Evolutionary conservation across 2,797 vertebrate genomes (phyloP), one percentile per base, ranked within the genome.

Genomic region (Poliocrania exsul): DNA sequence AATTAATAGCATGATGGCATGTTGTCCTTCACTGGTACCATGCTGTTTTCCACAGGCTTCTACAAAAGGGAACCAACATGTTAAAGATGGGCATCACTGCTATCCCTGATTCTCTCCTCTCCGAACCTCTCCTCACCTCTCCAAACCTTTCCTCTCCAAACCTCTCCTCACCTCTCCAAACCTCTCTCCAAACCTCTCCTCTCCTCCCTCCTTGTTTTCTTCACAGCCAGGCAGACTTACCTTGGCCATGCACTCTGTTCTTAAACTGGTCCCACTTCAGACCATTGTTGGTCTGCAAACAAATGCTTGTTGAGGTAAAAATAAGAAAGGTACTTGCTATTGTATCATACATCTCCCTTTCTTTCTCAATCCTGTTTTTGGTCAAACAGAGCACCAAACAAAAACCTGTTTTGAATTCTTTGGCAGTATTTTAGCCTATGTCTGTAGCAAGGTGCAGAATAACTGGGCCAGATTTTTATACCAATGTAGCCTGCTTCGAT

Each of bases 1-100:
- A 11, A 42, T 53, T 0, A 0, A 47, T 2, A 56, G 17, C 1
- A 1, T 2, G 10, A 17, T 56, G 17, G 3, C 26, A 29, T 11
- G 2, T 23, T 83, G 18, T 51, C 20, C 23, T 65, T 70, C 50
- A 64, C 15, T 6, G 17, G 15, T 40, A 46, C 5, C 26, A 11
- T 7, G 23, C 14, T 74, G 35, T 44, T 47, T 73, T 72, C 42
- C 33, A n/a, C 37, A 53, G 33, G 23, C 16, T 69, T 86, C 66
- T 54, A 23, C 19, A 35, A 89, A 78, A 57, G 10, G 16, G 24
- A 84, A 40, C 10, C 13, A 44, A 29, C 1, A 2, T 18, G 6
- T 16, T 73, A 23, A 53, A 73, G 31, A 28, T 26, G 21, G 38
- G 12, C 8, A 38, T 50, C 24, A 35, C 23, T 31, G 12, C 20